These are phyloP conservation scores for Chloroceryle amazona DNA, from an alignment of 2,797 vertebrate species.

Conservation along the genomic window DNA sequence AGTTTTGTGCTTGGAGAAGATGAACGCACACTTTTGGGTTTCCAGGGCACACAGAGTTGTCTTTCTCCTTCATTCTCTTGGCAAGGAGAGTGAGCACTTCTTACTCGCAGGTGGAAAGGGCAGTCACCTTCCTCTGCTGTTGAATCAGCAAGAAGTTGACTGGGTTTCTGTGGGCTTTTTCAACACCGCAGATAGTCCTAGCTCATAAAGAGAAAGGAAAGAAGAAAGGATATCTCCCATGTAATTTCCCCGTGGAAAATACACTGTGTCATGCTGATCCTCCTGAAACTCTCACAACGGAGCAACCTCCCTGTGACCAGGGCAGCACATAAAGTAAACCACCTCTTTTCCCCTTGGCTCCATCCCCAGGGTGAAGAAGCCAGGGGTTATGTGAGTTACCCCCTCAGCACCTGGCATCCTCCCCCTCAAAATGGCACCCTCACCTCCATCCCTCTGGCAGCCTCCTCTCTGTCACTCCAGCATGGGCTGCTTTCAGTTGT, in stretches of 20 bases:
- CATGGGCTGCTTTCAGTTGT: neutral
- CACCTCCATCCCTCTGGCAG: accelerated
- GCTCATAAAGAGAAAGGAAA: neutral
- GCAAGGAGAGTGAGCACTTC: neutral
- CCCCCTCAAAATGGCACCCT: neutral
- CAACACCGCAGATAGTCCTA: neutral
- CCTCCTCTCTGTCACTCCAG: neutral
- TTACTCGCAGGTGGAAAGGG: neutral
- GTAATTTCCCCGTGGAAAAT: neutral
- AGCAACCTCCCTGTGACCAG: neutral
- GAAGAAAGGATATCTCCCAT: neutral
- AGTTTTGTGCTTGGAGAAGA: neutral
- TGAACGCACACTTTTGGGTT: neutral
- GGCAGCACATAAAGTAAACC: neutral
- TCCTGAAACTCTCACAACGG: neutral
- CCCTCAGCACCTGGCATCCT: neutral
- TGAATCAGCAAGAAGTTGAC: neutral
- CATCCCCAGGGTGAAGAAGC: neutral
- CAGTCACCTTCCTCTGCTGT: neutral
- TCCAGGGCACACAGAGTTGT: accelerated
- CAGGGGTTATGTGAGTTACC: neutral
- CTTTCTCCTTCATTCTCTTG: neutral
- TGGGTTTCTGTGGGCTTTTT: neutral
- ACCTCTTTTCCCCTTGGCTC: neutral
- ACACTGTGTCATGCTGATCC: neutral